These are phyloP conservation scores for Acanthiza pusilla DNA, from an alignment of 2,797 vertebrate genomes.

Conservation along the genomic window DNA sequence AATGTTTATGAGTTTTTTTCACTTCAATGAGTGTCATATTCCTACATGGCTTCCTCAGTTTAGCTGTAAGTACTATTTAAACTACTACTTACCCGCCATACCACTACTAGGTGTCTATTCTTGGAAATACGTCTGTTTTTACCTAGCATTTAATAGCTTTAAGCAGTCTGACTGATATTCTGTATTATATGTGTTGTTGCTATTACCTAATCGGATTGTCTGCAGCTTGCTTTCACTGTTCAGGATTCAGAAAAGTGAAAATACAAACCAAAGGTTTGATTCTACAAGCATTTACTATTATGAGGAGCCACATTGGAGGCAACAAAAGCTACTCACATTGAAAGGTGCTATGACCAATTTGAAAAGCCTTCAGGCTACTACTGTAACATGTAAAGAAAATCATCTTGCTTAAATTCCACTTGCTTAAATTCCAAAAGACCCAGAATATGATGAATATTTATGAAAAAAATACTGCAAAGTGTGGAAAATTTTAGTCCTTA, in stretches of 20 bases:
- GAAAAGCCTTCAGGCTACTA: background rate
- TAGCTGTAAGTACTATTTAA: background rate
- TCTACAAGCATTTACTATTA: background rate
- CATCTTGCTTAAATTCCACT: slow-evolving; percentile 27
- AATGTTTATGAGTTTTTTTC: background rate
- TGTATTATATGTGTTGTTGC: background rate
- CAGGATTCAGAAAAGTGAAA: background rate
- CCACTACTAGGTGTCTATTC: background rate
- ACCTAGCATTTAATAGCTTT: background rate
- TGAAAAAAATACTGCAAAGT: background rate
- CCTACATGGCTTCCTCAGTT: background rate
- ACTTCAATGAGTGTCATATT: background rate
- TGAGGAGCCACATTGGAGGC: background rate
- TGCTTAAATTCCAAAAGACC: slow-evolving; percentile 14
- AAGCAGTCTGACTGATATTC: background rate
- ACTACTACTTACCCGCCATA: background rate
- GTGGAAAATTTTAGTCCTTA: background rate
- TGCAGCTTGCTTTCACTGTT: background rate
- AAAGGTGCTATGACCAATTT: background rate
- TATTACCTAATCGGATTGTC: background rate
- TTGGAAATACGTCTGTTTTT: background rate
- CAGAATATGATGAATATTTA: slow-evolving; percentile 22
- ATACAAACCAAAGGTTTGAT: background rate
- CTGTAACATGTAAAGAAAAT: background rate
- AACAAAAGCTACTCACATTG: background rate